phyloP scores from a whole-genome alignment of 2,113 vertebrate genomes.

The Catharus fuscescens region DNA sequence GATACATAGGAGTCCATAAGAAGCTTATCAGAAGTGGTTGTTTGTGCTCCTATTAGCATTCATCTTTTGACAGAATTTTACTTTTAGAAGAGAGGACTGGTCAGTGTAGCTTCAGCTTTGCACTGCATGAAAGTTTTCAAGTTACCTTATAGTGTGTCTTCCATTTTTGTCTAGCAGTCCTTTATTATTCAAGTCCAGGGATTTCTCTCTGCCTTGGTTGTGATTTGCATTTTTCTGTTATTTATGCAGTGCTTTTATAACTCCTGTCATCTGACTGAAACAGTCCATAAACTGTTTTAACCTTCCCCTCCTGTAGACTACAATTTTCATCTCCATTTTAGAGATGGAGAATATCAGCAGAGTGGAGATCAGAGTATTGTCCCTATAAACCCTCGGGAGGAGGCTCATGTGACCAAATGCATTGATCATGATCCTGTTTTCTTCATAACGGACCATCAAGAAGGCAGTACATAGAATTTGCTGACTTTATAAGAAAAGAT shows the following conservation, averaged over 20 bases:
- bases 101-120: not conserved
- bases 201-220: not conserved
- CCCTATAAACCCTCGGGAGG: not conserved
- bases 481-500: not conserved
- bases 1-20: not conserved
- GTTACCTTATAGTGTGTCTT: not conserved
- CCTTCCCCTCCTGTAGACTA: not conserved
- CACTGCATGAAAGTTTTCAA: not conserved
- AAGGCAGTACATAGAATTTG: not conserved
- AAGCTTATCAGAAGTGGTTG: constrained; percentile 1
- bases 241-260: not conserved
- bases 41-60: not conserved
- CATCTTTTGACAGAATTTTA: not conserved
- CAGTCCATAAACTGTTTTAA: not conserved
- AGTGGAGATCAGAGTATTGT: not conserved
- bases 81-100: not conserved
- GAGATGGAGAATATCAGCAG: not conserved
- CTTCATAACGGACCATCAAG: not conserved
- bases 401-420: not conserved
- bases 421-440: not conserved
- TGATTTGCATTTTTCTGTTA: not conserved
- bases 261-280: not conserved
- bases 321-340: not conserved
- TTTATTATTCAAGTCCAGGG: not conserved
- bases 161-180: not conserved